phyloP scores from a whole-genome alignment of 2,797 vertebrate species.

The Hydrophis major region DNA sequence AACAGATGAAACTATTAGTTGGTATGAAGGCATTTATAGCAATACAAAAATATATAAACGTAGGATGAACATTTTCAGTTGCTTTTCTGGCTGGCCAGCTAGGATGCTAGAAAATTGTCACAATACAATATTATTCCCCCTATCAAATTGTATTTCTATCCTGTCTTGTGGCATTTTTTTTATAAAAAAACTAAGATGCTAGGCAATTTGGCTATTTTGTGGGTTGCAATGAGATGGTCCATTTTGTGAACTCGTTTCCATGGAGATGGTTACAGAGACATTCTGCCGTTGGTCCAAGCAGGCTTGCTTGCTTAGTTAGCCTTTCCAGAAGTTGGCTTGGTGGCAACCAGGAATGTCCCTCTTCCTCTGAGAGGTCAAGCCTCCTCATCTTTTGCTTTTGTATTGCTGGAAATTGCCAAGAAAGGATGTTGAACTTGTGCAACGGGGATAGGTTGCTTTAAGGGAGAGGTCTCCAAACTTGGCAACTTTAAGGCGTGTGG shows the following conservation, averaged over 20 bases:
- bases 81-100: background rate
- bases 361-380: background rate
- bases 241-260: constrained; percentile 4
- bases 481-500: no score
- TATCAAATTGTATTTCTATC: background rate
- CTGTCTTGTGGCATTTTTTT: background rate
- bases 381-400: background rate
- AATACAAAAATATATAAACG: no score
- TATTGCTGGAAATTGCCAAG: background rate
- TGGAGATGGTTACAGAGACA: background rate
- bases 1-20: background rate
- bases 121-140: background rate
- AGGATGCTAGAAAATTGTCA: background rate
- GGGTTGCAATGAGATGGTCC: background rate
- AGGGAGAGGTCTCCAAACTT: no score
- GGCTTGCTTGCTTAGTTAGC: background rate
- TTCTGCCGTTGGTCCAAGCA: background rate
- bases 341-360: background rate
- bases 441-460: background rate
- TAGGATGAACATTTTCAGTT: no score
- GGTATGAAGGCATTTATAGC: background rate
- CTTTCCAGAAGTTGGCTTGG: background rate
- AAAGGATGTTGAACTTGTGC: background rate
- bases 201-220: background rate
- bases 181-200: background rate